Percentiles rank a stretch among this genome's conserved stretches.
Conservation (phyloP, 2,113 vertebrate genomes). For the Coryphaenoides rupestris region DNA sequence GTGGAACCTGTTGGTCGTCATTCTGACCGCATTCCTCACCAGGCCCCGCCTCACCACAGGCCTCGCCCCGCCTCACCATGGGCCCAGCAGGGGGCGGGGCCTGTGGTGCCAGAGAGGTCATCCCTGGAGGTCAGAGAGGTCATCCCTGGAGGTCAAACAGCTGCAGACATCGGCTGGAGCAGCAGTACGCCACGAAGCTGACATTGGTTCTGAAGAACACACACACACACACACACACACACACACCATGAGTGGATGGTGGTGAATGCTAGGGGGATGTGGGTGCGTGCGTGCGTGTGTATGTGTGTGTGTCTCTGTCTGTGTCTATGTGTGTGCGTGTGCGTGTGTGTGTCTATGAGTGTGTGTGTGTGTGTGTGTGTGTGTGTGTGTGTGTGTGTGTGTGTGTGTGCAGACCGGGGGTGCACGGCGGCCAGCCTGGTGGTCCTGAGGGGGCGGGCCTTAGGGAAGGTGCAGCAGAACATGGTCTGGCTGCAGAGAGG, state of each 20-base stretch:
- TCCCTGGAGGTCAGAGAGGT: conserved; percentile 86
- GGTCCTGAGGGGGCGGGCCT: conserved; percentile 90
- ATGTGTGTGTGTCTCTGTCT: background rate
- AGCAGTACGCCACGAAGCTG: conserved; percentile 97
- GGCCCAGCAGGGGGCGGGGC: background rate
- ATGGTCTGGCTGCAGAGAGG: conserved; percentile 94
- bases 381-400: background rate
- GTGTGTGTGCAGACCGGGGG: conserved; percentile 78
- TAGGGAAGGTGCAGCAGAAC: conserved; percentile 97
- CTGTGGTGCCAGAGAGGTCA: conserved; percentile 43
- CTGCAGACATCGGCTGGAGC: conserved; percentile 90
- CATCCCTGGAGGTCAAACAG: conserved; percentile 91
- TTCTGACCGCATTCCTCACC: too few relatives aligned
- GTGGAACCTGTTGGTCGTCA: too few relatives aligned
- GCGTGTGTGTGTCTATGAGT: conserved; percentile 10
- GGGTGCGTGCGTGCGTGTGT: conserved; percentile 20
- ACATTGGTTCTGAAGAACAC: conserved; percentile 79
- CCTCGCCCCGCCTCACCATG: too few relatives aligned
- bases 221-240: background rate
- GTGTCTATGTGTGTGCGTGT: background rate
- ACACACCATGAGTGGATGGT: background rate
- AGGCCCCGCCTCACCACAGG: too few relatives aligned
- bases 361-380: conserved; percentile 13
- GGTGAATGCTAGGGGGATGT: background rate
- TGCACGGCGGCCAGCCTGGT: conserved; percentile 91